phyloP scores from a whole-genome alignment of 2,888 invertebrate genomes.

The Sminthurinus aureus region DNA sequence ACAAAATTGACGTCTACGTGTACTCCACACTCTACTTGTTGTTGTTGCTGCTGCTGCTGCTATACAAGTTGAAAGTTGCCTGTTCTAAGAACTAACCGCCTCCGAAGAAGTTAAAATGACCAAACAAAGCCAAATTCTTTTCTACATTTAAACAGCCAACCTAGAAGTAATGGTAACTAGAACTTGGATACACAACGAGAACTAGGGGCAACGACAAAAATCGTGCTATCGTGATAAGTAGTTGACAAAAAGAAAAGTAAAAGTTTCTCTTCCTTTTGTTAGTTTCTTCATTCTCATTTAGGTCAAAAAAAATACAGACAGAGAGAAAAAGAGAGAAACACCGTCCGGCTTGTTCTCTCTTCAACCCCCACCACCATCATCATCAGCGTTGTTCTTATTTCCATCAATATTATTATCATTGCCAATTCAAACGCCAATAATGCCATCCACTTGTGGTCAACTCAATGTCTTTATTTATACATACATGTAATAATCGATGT shows the following conservation, averaged over 20 bases:
- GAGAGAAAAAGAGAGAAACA: not conserved
- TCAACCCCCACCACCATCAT: not conserved
- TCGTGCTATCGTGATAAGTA: too few species aligned
- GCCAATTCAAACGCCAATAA: conserved; percentile 20
- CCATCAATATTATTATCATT: not conserved
- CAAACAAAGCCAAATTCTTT: too few species aligned
- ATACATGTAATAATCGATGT: not conserved
- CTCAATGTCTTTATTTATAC: conserved; percentile 10
- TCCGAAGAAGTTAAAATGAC: too few species aligned
- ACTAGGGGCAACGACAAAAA: too few species aligned
- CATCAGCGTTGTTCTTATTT: not conserved
- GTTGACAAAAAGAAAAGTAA: not conserved
- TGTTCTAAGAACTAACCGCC: not conserved
- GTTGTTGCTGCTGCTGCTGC: not conserved
- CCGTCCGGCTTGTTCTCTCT: conserved; percentile 8
- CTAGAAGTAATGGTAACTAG: too few species aligned
- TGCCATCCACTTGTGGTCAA: conserved; percentile 31
- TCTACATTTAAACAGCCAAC: too few species aligned
- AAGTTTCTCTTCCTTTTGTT: conserved; percentile 1
- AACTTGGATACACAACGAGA: too few species aligned
- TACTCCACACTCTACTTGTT: not conserved
- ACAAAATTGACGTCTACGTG: too few species aligned
- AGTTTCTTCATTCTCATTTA: too few species aligned
- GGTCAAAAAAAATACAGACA: not conserved
- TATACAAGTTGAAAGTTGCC: not conserved